Percentiles rank a stretch among this genome's conserved stretches.
These are phyloP conservation scores for Hypena proboscidalis DNA, from an alignment of 2,888 invertebrate species.

Conservation along the genomic window DNA sequence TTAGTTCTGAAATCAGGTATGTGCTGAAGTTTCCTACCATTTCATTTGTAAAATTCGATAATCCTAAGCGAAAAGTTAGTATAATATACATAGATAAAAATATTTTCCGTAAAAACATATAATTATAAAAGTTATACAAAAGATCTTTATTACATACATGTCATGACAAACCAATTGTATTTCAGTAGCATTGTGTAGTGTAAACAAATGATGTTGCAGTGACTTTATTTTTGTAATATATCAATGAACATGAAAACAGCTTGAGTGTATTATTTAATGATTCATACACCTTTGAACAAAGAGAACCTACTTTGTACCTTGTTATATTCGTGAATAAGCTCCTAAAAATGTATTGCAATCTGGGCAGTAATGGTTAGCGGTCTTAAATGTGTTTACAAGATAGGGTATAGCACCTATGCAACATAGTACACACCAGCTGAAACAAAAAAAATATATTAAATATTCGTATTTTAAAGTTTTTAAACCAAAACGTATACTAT, in stretches of 20 bases:
- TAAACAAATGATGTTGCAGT: no score
- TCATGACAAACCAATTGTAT: background rate
- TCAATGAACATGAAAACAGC: no score
- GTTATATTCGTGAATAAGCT: slow-evolving; percentile 58
- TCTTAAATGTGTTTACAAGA: slow-evolving; percentile 63
- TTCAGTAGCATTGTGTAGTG: background rate
- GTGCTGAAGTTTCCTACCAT: no score
- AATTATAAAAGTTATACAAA: background rate
- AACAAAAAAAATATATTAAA: slow-evolving; percentile 37
- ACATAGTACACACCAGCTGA: slow-evolving; percentile 77
- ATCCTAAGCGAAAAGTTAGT: no score
- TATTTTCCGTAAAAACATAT: background rate
- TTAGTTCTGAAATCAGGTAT: no score
- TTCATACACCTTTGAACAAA: no score
- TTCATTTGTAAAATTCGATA: no score
- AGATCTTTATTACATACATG: background rate
- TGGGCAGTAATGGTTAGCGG: slow-evolving; percentile 71
- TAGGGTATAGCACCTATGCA: slow-evolving; percentile 75
- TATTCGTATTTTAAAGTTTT: background rate
- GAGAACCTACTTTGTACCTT: no score
- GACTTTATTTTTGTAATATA: no score
- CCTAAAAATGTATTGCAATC: slow-evolving; percentile 70
- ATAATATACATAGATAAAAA: background rate
- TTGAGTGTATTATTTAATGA: no score
- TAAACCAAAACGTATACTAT: no score